These are phyloP conservation scores for Crotophaga sulcirostris DNA, from an alignment of 2,113 vertebrate genomes.

Conservation along the genomic window DNA sequence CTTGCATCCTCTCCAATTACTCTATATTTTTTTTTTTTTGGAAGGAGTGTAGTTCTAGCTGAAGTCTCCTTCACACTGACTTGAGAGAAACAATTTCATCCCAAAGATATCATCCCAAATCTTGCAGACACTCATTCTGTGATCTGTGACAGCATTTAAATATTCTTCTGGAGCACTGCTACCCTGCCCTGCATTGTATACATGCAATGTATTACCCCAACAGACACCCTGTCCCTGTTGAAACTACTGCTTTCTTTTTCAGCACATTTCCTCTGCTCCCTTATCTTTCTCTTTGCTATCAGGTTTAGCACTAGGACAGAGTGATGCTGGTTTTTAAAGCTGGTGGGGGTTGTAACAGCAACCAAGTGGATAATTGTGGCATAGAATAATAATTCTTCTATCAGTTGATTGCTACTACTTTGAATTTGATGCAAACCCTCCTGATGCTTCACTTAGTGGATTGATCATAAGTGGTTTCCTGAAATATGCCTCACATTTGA, in stretches of 20 bases:
- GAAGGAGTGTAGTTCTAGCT: not conserved
- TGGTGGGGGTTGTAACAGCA: not conserved
- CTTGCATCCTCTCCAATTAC: not conserved
- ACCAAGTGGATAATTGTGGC: constrained; percentile 40
- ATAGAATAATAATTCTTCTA: not conserved
- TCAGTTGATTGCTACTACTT: constrained; percentile 37
- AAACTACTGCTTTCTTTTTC: not conserved
- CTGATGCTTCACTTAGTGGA: not conserved
- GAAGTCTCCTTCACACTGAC: not conserved
- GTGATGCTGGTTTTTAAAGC: not conserved
- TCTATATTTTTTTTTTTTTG: accelerated
- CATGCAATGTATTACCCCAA: not conserved
- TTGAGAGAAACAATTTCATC: not conserved
- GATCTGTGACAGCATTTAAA: not conserved
- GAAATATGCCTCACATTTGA: not conserved
- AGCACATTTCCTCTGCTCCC: not conserved
- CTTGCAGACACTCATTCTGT: not conserved
- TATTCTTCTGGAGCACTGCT: not conserved
- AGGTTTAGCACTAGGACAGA: not conserved
- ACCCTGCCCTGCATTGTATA: not conserved
- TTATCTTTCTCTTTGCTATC: not conserved
- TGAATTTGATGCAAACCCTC: constrained; percentile 12
- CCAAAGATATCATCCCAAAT: not conserved
- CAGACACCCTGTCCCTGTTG: not conserved
- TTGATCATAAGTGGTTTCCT: not conserved